These are phyloP conservation scores for Poecilia picta DNA, from an alignment of 2,797 vertebrate genomes.

Conservation along the genomic window DNA sequence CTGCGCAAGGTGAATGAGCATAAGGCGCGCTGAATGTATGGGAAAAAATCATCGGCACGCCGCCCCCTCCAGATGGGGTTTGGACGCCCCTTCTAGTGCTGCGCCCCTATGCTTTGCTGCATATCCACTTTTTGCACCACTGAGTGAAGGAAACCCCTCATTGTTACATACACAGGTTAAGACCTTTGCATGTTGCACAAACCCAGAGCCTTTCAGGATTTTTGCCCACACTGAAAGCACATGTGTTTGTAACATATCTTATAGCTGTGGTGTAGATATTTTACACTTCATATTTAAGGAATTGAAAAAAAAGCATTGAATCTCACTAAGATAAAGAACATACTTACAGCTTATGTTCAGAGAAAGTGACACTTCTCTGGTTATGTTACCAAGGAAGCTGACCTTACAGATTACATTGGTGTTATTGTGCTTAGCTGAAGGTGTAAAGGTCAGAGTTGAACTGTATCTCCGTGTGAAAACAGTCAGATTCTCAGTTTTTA, in stretches of 20 bases:
- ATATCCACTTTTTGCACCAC: too few species aligned
- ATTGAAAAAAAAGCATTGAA: too few species aligned
- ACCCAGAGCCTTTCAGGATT: conserved; percentile 31
- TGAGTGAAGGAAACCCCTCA: conserved; percentile 40
- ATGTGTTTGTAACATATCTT: neutral
- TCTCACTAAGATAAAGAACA: too few species aligned
- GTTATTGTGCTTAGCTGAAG: conserved; percentile 39
- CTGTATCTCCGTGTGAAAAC: neutral
- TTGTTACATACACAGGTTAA: conserved; percentile 57
- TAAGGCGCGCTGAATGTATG: too few species aligned
- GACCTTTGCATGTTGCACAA: conserved; percentile 3
- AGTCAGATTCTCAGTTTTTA: neutral
- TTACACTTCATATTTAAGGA: too few species aligned
- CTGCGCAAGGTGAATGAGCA: too few species aligned
- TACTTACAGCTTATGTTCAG: conserved; percentile 57
- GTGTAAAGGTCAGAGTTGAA: conserved; percentile 52
- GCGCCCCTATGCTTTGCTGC: too few species aligned
- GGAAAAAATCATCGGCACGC: too few species aligned
- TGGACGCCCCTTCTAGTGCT: too few species aligned
- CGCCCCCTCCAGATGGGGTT: too few species aligned
- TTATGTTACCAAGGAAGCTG: conserved; percentile 2
- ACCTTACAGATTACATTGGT: conserved; percentile 43
- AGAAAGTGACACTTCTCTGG: conserved; percentile 29
- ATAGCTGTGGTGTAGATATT: neutral
- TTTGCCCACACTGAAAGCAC: conserved; percentile 10